Percentiles rank a stretch among this genome's conserved stretches.
phyloP scores from a whole-genome alignment of 2,888 invertebrate genomes.

The Ceratothoa steindachneri region DNA sequence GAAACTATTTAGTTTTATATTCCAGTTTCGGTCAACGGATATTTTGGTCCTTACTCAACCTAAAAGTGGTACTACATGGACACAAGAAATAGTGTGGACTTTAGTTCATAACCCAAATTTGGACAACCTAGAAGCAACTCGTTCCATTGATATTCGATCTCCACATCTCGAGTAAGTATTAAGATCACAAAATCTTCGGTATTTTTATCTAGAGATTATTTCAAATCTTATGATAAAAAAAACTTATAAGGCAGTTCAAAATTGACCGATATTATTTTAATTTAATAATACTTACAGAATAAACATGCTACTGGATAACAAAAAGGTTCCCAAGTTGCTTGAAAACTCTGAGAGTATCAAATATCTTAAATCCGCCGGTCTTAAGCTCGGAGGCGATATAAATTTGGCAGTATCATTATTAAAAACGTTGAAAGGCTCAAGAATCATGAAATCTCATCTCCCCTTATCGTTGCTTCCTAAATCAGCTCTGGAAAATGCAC shows the following conservation, averaged over 20 bases:
- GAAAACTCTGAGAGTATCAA: background rate
- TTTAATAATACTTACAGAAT: no score
- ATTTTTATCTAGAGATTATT: no score
- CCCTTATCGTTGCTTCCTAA: background rate
- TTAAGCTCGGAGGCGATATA: background rate
- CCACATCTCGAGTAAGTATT: background rate
- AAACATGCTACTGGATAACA: background rate
- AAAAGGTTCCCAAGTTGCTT: background rate
- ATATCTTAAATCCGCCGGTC: background rate
- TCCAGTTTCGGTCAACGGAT: background rate
- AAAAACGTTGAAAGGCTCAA: background rate
- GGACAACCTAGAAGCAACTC: background rate
- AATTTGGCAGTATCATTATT: background rate
- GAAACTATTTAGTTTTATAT: no score
- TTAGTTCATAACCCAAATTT: background rate
- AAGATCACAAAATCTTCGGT: no score
- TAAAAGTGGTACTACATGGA: background rate
- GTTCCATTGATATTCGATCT: background rate
- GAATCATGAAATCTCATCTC: background rate
- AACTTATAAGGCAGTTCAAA: no score
- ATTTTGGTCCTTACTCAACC: background rate
- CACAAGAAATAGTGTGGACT: background rate
- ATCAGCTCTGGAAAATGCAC: background rate
- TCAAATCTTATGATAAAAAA: background rate
- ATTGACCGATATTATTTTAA: no score